Conservation (phyloP, 2,888 invertebrate genomes). For the Eudemis profundana region DNA sequence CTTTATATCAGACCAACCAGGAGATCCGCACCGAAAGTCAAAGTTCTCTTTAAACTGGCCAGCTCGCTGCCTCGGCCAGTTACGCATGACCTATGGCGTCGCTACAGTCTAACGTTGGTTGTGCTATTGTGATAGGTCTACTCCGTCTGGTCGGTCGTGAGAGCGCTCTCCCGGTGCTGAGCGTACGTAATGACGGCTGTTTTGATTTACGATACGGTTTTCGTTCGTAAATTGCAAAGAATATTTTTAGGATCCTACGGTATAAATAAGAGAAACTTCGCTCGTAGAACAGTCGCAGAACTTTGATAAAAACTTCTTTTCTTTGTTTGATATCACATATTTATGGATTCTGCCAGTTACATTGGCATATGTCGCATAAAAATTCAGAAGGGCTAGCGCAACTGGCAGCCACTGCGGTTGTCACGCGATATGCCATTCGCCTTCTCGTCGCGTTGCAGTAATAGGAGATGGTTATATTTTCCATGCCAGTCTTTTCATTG, state of each 20-base stretch:
- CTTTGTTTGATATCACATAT: constrained; percentile 27
- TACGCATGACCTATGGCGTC: constrained; percentile 58
- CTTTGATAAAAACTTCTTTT: constrained; percentile 1
- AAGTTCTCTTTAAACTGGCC: constrained; percentile 62
- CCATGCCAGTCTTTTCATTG: too few species aligned
- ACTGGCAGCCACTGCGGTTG: background rate
- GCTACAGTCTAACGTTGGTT: constrained; percentile 58
- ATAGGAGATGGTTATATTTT: too few species aligned
- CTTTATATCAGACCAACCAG: constrained; percentile 32
- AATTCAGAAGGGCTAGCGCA: background rate
- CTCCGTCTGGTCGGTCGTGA: constrained; percentile 38
- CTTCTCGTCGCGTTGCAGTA: background rate
- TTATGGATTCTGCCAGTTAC: background rate
- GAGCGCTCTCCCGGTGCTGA: constrained; percentile 54
- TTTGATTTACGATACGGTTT: constrained; percentile 67
- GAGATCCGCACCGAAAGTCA: constrained; percentile 51
- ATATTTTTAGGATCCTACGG: constrained; percentile 46
- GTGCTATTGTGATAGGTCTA: constrained; percentile 58
- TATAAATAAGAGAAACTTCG: constrained; percentile 41
- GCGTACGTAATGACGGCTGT: constrained; percentile 60
- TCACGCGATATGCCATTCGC: background rate
- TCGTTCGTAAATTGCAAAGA: constrained; percentile 52
- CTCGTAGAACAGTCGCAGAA: constrained; percentile 28
- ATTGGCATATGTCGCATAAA: background rate
- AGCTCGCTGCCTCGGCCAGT: constrained; percentile 56